Conservation (phyloP, 1,140 invertebrate species). For the Gryon sp. region DNA sequence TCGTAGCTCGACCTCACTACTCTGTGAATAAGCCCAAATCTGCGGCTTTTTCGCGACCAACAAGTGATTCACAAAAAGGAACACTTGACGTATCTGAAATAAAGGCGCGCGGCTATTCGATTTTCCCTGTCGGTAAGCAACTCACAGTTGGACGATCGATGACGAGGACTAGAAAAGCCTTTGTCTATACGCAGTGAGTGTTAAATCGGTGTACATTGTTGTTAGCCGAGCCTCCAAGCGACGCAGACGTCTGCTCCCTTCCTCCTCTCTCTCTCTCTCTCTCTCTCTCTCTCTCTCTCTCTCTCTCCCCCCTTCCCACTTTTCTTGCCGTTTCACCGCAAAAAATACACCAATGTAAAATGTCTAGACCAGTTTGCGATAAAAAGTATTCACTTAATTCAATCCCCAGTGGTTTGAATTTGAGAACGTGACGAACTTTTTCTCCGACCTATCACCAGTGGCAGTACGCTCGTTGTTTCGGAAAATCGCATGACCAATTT, state of each 20-base stretch:
- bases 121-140: conserved; percentile 58
- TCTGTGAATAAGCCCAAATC: background rate
- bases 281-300: too few relatives aligned
- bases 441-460: background rate
- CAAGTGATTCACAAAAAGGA: conserved; percentile 32
- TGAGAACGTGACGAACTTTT: conserved; percentile 25
- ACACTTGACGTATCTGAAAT: conserved; percentile 29
- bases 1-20: background rate
- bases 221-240: conserved; percentile 33
- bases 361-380: conserved; percentile 32
- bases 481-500: conserved; percentile 2
- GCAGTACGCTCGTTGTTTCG: conserved; percentile 10
- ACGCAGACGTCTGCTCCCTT: conserved; percentile 32
- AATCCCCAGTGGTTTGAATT: conserved; percentile 27
- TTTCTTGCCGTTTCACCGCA: too few relatives aligned
- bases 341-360: conserved; percentile 18
- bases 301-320: too few relatives aligned
- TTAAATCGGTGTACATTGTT: conserved; percentile 57
- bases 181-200: conserved; percentile 56
- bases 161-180: conserved; percentile 45
- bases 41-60: conserved; percentile 9
- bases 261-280: too few relatives aligned
- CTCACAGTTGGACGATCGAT: conserved; percentile 45
- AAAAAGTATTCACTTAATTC: conserved; percentile 10
- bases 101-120: conserved; percentile 24